Evolutionary conservation across 2,797 vertebrate species (phyloP).

Genomic region (Dryobates pubescens): DNA sequence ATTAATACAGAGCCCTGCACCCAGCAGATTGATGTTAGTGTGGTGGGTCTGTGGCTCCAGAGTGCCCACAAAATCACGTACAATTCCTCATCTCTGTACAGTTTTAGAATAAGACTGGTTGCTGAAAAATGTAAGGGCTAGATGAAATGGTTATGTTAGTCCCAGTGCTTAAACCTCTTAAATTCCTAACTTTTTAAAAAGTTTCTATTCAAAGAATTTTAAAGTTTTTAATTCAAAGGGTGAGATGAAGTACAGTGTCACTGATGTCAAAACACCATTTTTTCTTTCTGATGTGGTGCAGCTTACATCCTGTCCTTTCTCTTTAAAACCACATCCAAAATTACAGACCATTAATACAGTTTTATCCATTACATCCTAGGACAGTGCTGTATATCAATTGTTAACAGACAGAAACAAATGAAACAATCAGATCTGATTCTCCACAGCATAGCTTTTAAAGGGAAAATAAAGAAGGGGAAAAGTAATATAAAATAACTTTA

Average conservation of each 20-base stretch:
- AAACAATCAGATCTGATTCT: conserved; percentile 32
- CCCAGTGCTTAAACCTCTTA: neutral
- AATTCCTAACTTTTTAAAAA: neutral
- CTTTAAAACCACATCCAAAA: conserved; percentile 12
- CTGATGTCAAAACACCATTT: conserved; percentile 32
- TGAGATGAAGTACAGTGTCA: conserved; percentile 26
- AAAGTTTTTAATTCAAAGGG: neutral
- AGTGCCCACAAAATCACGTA: neutral
- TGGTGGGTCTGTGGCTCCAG: neutral
- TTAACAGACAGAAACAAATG: conserved; percentile 50
- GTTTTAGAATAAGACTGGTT: neutral
- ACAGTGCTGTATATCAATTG: neutral
- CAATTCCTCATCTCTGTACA: neutral
- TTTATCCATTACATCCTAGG: conserved; percentile 43
- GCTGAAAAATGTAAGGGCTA: neutral
- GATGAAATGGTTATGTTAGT: neutral
- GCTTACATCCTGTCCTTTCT: conserved; percentile 19
- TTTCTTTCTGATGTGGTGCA: neutral
- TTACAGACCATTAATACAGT: neutral
- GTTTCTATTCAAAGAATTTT: neutral
- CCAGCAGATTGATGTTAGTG: neutral
- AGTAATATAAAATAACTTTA: conserved; percentile 1
- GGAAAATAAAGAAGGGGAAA: conserved; percentile 13
- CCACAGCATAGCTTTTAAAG: conserved; percentile 8
- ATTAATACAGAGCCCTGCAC: neutral